Evolutionary conservation across 2,113 vertebrate species (phyloP).

Genomic region (Indicator maculatus): DNA sequence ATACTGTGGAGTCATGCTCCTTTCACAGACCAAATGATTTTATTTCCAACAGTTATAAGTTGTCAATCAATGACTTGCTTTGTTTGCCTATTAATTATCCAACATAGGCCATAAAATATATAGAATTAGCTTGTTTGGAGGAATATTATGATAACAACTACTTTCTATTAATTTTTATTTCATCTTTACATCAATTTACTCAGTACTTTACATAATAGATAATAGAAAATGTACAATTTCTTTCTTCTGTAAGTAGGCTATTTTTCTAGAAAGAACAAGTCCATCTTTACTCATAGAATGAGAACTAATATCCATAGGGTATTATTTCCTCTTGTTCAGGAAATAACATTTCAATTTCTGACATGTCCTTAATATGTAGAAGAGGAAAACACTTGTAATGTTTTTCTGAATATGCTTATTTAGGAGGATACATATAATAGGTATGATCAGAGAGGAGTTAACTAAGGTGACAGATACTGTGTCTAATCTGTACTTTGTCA

Average conservation of each 20-base stretch:
- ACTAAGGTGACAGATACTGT: neutral
- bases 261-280: neutral
- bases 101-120: neutral
- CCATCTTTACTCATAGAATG: neutral
- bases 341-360: neutral
- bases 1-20: neutral
- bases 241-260: neutral
- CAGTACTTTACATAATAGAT: neutral
- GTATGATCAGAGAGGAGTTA: neutral
- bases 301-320: neutral
- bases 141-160: neutral
- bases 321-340: neutral
- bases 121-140: neutral
- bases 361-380: neutral
- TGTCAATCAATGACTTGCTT: neutral
- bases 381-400: neutral
- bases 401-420: neutral
- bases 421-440: neutral
- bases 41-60: neutral
- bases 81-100: neutral
- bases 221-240: neutral
- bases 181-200: neutral
- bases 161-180: neutral
- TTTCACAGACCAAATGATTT: neutral
- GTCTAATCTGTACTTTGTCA: neutral